Evolutionary conservation across 2,888 invertebrate genomes (phyloP).

Genomic region (Machimus atricapillus): DNA sequence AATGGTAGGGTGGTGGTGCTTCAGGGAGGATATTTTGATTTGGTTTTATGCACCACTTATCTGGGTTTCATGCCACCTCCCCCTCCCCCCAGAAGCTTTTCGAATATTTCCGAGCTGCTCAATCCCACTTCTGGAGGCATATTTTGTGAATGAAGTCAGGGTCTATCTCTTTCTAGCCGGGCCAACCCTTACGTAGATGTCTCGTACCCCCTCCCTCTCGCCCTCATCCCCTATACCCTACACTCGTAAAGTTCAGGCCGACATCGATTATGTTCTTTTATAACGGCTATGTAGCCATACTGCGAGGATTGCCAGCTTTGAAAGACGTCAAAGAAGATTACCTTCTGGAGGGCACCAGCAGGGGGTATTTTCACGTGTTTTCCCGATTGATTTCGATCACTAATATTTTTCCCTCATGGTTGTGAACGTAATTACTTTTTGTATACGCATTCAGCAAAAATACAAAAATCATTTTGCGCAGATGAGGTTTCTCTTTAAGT

Average conservation of each 20-base stretch:
- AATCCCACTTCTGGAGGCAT: not conserved
- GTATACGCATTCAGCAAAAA: not conserved
- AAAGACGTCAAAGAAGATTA: not conserved
- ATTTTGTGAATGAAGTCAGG: constrained; percentile 5
- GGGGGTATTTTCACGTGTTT: not conserved
- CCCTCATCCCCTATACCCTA: not conserved
- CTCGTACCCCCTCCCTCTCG: not conserved
- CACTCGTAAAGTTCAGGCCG: not conserved
- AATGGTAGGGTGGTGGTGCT: not conserved
- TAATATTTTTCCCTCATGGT: not conserved
- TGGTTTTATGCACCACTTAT: not conserved
- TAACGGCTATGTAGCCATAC: not conserved
- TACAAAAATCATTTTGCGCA: not conserved
- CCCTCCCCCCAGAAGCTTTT: not conserved
- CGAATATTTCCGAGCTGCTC: not conserved
- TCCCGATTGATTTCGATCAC: not conserved
- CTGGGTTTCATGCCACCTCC: not conserved
- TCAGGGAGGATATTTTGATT: not conserved
- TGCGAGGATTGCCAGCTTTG: not conserved
- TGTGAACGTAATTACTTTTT: not conserved
- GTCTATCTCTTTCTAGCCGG: not conserved
- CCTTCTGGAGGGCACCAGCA: not conserved
- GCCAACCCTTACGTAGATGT: not conserved
- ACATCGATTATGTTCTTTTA: not conserved
- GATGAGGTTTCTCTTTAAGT: not conserved